Percentiles rank a stretch among this genome's conserved stretches.
Conservation (phyloP, 2,113 vertebrate species). For the Gymnobelideus leadbeateri region DNA sequence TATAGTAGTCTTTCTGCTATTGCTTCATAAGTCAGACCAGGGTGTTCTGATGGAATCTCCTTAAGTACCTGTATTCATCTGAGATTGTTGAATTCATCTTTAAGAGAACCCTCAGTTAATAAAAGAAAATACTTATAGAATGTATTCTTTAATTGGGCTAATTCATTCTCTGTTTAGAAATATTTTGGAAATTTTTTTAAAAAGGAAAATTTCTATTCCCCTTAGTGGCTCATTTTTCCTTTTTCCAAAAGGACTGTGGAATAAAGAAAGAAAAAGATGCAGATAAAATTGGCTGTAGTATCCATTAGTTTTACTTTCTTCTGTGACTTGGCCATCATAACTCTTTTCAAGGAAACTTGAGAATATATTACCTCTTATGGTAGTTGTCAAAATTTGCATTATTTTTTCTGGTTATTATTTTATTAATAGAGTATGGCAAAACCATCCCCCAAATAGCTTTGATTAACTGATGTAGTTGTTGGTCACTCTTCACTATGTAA, state of each 20-base stretch:
- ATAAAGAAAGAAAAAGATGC: not conserved
- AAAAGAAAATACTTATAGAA: slow-evolving; percentile 7
- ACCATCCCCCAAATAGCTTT: too few relatives aligned
- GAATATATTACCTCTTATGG: not conserved
- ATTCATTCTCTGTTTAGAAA: slow-evolving; percentile 22
- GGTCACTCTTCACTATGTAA: not conserved
- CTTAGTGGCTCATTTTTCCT: not conserved
- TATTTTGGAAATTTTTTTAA: not conserved
- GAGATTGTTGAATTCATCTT: slow-evolving; percentile 26
- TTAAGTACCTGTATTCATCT: not conserved
- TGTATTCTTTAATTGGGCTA: slow-evolving; percentile 46
- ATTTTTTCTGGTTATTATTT: not conserved
- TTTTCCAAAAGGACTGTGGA: not conserved
- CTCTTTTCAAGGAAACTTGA: not conserved
- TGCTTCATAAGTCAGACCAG: not conserved
- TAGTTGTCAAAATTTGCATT: not conserved
- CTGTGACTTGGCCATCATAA: not conserved
- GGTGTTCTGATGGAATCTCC: not conserved
- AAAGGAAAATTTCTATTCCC: slow-evolving; percentile 12
- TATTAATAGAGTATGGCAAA: not conserved
- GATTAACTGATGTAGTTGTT: too few relatives aligned
- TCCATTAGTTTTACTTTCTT: not conserved
- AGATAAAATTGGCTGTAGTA: not conserved
- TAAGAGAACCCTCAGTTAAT: not conserved
- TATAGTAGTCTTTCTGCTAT: not conserved